Evolutionary conservation across 1,140 invertebrate species (phyloP).

Genomic region (Nephotettix cincticeps): DNA sequence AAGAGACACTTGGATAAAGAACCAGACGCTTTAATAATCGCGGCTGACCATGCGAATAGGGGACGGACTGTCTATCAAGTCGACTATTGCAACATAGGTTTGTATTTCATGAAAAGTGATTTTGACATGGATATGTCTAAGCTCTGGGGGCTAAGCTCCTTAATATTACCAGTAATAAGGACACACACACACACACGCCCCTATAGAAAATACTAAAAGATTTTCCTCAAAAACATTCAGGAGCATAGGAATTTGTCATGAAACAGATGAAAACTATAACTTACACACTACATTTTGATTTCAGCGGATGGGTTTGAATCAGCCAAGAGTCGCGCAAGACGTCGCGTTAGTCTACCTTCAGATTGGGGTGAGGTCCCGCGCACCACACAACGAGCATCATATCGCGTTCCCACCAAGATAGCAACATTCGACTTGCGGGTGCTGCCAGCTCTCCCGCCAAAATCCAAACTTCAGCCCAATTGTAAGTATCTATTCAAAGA

Average conservation of each 20-base stretch:
- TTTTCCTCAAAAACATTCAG: no score
- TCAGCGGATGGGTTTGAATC: constrained; percentile 8
- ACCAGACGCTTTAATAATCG: background rate
- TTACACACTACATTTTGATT: no score
- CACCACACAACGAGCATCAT: constrained; percentile 6
- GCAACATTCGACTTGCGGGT: background rate
- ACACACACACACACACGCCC: no score
- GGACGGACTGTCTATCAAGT: background rate
- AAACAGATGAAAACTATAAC: no score
- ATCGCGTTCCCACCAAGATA: background rate
- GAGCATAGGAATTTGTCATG: no score
- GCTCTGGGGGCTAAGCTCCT: no score
- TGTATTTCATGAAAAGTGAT: no score
- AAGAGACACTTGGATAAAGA: background rate
- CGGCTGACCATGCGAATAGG: background rate
- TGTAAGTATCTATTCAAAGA: background rate
- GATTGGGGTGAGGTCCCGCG: constrained; percentile 16
- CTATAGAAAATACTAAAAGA: no score
- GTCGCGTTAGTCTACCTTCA: background rate
- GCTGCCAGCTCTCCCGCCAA: background rate
- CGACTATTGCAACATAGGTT: background rate
- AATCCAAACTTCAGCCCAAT: background rate
- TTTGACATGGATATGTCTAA: no score
- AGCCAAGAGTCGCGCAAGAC: background rate
- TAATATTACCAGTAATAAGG: no score